phyloP scores from a whole-genome alignment of 2,888 invertebrate species.

The Meliscaeva auricollis region DNA sequence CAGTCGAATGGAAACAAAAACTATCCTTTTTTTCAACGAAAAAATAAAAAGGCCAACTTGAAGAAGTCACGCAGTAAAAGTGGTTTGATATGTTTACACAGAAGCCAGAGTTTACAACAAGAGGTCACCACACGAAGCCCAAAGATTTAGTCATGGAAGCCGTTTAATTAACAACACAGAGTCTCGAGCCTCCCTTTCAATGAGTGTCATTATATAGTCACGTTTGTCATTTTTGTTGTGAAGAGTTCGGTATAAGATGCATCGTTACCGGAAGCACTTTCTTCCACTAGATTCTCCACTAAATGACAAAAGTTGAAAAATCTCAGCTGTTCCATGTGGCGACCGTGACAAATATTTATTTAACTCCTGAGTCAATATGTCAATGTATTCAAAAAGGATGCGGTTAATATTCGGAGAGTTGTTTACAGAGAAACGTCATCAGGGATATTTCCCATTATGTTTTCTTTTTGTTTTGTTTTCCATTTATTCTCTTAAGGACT shows the following conservation, averaged over 20 bases:
- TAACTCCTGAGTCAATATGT: constrained; percentile 55
- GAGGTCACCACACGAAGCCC: neutral
- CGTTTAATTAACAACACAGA: constrained; percentile 2
- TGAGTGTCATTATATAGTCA: neutral
- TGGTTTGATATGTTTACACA: constrained; percentile 21
- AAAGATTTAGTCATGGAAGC: neutral
- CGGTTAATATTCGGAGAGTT: constrained; percentile 1
- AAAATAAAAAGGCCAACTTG: constrained; percentile 9
- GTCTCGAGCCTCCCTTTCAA: constrained; percentile 1
- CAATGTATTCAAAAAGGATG: constrained; percentile 62
- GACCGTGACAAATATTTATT: constrained; percentile 66
- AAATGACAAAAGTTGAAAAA: constrained; percentile 34
- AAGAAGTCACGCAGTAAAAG: neutral
- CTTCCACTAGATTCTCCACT: neutral
- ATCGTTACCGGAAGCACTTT: constrained; percentile 22
- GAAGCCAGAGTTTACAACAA: constrained; percentile 28
- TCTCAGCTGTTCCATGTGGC: constrained; percentile 57
- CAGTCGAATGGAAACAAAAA: constrained; percentile 61
- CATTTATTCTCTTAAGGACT: constrained; percentile 8
- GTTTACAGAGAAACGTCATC: constrained; percentile 15
- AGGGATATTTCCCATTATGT: constrained; percentile 45
- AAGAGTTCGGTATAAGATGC: constrained; percentile 7
- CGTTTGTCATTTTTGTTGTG: neutral
- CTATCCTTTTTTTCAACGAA: constrained; percentile 15
- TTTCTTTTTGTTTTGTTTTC: constrained; percentile 6